Base-by-base conservation (phyloP, 2,113 vertebrate genomes). In the Etheostoma cragini region DNA sequence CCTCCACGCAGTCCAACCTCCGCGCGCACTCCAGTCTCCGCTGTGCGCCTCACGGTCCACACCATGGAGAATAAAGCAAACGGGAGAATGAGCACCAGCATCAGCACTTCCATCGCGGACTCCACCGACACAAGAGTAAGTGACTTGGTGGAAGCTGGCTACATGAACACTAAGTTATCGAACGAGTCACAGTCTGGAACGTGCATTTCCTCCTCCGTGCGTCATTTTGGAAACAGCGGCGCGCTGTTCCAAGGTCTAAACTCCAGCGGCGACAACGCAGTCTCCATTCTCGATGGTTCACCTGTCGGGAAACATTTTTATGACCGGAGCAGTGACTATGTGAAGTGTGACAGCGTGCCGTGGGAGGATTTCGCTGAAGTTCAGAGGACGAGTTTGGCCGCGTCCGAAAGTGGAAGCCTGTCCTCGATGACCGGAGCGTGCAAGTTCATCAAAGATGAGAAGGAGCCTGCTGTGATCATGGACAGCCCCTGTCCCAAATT, bases 401-500 rank as follows among this genome's bases (percentile, higher is more conserved):
- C 67, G 4, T 21, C 82, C 8, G 83, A 89, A 62, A 76, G 50
- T 65, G 13, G 64, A 1, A 84, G 56, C 22, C 74, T 83, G 33
- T 22, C 89, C 30, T 56, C 83, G 0, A n/a, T 60, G 0, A 0
- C 78, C 2, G 89, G 50, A 7, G 77, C 80, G 2, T 90, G 81
- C n/a, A 92, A 91, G 52, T 93, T 91, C 72, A 92, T 95, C 33
- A 95, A 94, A 71, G 93, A 93, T 63, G 94, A 96, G 14, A 84
- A 91, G 8, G 90, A 94, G 42, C 88, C 88, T 1, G 78, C 91
- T 8, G 83, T 90, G 52, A 93, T 94, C 1, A 92, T 91, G 82
- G 85, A 91, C 8, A 53, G 75, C 0, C 38, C 76, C 0, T 82
- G 87, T 70, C 58, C 87, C 17, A 87, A 47, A 50, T 93, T 94